These are phyloP conservation scores for Calephelis perditalis DNA, from an alignment of 2,888 invertebrate genomes.

Conservation along the genomic window DNA sequence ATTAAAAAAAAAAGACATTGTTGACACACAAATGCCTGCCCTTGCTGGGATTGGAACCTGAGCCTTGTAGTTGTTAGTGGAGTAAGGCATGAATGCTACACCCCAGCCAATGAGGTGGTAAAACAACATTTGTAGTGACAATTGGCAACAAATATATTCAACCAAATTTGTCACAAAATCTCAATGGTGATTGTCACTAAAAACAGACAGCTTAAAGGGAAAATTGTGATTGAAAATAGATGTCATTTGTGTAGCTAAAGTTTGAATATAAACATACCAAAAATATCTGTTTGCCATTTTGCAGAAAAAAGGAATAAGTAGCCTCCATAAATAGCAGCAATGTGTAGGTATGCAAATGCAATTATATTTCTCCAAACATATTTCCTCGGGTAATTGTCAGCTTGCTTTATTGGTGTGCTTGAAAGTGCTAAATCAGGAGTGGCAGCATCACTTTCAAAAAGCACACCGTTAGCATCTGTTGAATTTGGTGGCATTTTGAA, in stretches of 20 bases:
- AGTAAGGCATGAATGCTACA: no score
- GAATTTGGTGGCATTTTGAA: constrained; percentile 64
- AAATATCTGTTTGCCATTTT: constrained; percentile 82
- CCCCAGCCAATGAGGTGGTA: no score
- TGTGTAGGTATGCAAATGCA: constrained; percentile 86
- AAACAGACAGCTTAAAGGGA: no score
- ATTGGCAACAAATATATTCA: no score
- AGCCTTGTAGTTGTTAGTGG: no score
- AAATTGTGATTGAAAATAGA: constrained; percentile 56
- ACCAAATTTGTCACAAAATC: no score
- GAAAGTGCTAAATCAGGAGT: constrained; percentile 65
- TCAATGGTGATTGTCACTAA: no score
- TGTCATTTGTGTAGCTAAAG: constrained; percentile 45
- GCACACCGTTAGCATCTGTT: constrained; percentile 61
- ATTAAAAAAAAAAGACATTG: no score
- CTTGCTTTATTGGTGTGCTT: constrained; percentile 57
- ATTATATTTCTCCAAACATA: constrained; percentile 91
- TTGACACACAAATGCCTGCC: no score
- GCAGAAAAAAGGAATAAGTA: constrained; percentile 86
- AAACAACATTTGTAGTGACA: no score
- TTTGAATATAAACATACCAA: constrained; percentile 77
- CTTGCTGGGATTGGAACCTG: no score
- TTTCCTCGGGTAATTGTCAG: constrained; percentile 76
- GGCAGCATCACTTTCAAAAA: constrained; percentile 67
- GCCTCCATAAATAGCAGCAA: constrained; percentile 85